Conservation (phyloP, 2,113 vertebrate species). For the Myotis brandtii region DNA sequence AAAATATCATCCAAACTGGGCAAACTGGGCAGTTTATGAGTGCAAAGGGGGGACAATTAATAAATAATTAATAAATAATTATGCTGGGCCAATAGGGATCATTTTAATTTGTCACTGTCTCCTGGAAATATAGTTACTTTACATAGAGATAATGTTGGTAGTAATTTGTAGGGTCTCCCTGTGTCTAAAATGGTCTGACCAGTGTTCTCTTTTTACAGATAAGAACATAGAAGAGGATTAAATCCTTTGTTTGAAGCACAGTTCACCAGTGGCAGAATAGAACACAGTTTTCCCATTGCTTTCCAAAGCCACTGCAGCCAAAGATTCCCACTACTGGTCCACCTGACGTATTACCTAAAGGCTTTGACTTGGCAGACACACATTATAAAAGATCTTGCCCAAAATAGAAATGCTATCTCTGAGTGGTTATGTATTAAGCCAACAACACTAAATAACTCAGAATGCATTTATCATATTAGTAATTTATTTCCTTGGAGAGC, state of each 20-base stretch:
- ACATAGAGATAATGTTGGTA: background rate
- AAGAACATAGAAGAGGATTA: background rate
- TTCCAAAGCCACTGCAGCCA: background rate
- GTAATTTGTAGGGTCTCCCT: background rate
- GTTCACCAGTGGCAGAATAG: background rate
- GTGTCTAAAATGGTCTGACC: background rate
- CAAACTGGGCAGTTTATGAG: background rate
- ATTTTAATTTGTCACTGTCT: background rate
- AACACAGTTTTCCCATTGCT: background rate
- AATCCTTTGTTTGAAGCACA: background rate
- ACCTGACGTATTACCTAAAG: background rate
- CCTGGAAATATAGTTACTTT: background rate
- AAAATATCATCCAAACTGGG: background rate
- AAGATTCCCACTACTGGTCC: background rate
- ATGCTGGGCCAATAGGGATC: background rate
- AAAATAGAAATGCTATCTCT: background rate
- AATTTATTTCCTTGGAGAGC: background rate
- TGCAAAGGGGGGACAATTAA: background rate
- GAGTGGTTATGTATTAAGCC: background rate
- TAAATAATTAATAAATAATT: conserved; percentile 15
- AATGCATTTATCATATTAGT: background rate
- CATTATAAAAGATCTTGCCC: background rate
- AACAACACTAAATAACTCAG: background rate
- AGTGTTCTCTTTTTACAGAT: background rate
- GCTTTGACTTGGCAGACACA: background rate